Evolutionary conservation across 2,888 invertebrate genomes (phyloP), one percentile per base, ranked within the genome.

Genomic region (Polyploca ridens): DNA sequence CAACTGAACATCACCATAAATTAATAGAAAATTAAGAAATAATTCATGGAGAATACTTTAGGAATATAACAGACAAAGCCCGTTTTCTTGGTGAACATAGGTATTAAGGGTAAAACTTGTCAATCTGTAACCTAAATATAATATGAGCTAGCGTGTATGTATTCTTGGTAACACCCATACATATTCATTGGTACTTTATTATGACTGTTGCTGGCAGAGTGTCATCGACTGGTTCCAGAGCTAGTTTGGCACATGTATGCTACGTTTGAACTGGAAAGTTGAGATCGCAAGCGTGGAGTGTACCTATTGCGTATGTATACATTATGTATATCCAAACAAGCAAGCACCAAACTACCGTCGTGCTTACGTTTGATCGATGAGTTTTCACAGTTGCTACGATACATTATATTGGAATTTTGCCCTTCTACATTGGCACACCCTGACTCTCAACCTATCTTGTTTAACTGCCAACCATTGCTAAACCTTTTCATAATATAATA

Each of bases 301-400:
- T 62, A 66, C 67, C 66, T 66, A 66, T 64, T 70, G 68, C 66
- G 71, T 73, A 73, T 77, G 73, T 69, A 65, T 73, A 76, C 68
- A 72, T 68, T 16, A 49, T 16, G 14, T 46, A 71, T 72, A 72
- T 63, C 60, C 66, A 70, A 72, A 73, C 74, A 76, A 75, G 68
- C 69, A 65, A 68, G 62, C 64, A 70, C 63, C 67, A 63, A 64
- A 66, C 64, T 66, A 65, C 66, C 77, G 75, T 75, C 74, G 72
- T 74, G 75, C 76, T 81, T 78, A 69, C 74, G 81, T 87, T 88
- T 90, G 91, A 91, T 91, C 89, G 89, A 91, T 90, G 89, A 85
- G 83, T 81, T 84, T 76, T 71, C 79, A 82, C 82, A 82, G 84
- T 88, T 84, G 77, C 85, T 77, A 75, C 81, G 84, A 86, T 86